Percentiles rank a stretch among this genome's conserved stretches.
Evolutionary conservation across 2,797 vertebrate genomes (phyloP).

Genomic region (Chaunax sp.): DNA sequence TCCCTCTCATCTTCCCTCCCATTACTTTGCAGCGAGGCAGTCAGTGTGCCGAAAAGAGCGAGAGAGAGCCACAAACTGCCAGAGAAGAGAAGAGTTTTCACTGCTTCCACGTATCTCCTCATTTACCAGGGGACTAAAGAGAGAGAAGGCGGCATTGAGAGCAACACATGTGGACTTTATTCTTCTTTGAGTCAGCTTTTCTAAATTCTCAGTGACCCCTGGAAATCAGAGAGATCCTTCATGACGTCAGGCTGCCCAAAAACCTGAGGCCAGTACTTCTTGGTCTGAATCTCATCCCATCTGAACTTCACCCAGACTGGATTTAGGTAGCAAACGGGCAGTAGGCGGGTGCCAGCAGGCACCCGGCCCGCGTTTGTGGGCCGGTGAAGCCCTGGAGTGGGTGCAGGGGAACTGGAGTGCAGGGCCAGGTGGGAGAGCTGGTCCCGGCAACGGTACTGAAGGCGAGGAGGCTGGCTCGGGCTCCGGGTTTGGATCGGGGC

Average conservation of each 20-base stretch:
- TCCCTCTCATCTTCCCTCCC: conserved; percentile 70
- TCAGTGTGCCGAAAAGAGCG: conserved; percentile 60
- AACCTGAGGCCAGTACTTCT: conserved; percentile 32
- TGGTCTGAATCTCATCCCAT: not conserved
- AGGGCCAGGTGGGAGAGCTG: conserved; percentile 65
- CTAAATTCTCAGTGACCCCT: conserved; percentile 39
- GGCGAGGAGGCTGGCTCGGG: conserved; percentile 75
- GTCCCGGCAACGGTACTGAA: conserved; percentile 59
- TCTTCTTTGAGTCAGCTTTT: conserved; percentile 31
- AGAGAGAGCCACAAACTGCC: conserved; percentile 65
- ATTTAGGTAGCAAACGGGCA: conserved; percentile 69
- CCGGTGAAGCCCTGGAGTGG: conserved; percentile 76
- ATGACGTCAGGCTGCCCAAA: conserved; percentile 34
- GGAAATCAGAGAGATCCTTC: conserved; percentile 62
- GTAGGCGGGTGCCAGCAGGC: conserved; percentile 74
- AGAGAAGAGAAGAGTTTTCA: conserved; percentile 58
- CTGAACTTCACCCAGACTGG: conserved; percentile 63
- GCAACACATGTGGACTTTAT: conserved; percentile 51
- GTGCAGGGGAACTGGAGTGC: conserved; percentile 80
- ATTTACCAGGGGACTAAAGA: conserved; percentile 22
- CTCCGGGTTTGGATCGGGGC: conserved; percentile 79
- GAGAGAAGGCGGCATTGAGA: conserved; percentile 25
- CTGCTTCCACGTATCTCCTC: conserved; percentile 31
- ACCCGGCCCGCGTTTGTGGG: conserved; percentile 68
- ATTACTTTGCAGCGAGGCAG: conserved; percentile 67